Conservation (phyloP, 2,113 vertebrate genomes). For the Cercopithecus mona region DNA sequence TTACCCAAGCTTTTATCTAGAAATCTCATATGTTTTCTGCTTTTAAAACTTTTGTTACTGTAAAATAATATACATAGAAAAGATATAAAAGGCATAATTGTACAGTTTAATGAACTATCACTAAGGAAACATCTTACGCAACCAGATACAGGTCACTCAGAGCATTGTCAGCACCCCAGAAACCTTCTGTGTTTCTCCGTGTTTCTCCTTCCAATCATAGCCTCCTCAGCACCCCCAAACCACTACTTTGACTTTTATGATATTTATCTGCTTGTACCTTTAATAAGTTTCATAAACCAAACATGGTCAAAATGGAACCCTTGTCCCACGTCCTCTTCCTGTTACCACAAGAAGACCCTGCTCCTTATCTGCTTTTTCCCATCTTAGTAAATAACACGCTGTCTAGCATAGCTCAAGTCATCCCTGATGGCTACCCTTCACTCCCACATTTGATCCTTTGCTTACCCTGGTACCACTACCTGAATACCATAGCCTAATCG, state of each 20-base stretch:
- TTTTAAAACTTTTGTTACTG: background rate
- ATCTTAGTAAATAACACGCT: background rate
- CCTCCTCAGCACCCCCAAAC: background rate
- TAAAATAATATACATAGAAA: background rate
- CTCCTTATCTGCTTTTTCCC: background rate
- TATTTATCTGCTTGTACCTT: background rate
- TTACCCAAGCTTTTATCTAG: background rate
- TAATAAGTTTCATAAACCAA: background rate
- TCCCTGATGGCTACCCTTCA: background rate
- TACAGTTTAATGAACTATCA: background rate
- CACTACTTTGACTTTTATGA: background rate
- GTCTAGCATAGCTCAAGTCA: background rate
- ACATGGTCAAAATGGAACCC: background rate
- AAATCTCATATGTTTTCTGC: background rate
- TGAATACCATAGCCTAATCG: background rate
- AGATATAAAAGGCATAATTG: background rate
- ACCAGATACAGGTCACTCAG: no score
- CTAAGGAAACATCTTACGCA: background rate
- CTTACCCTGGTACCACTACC: background rate
- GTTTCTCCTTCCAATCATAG: background rate
- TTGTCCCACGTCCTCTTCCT: background rate
- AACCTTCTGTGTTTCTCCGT: background rate
- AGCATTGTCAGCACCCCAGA: background rate
- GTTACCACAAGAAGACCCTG: background rate
- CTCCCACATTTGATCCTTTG: background rate